Base-by-base conservation (phyloP, 2,797 vertebrate species). In the Smutsia gigantea region DNA sequence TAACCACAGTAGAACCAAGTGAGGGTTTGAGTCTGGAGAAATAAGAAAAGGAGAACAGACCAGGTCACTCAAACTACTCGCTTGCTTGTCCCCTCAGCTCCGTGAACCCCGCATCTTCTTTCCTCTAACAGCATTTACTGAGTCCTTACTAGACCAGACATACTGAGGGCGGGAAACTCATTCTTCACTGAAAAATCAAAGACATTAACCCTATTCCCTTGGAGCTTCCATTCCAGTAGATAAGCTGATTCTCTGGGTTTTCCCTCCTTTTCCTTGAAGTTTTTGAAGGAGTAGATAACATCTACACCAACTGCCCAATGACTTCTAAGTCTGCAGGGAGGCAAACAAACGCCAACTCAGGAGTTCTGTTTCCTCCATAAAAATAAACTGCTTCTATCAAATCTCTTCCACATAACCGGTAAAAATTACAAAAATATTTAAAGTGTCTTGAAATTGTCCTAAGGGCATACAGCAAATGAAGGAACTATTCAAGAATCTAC, bases 361-460 rank as follows among this genome's bases (percentile, higher is more conserved):
- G 57, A 87, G 29, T 42, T 75, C 8, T 27, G 7, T 72, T 39
- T 95, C 61, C 81, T 68, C 27, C 31, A 13, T 31, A 69, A 75
- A 57, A 75, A 49, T 53, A 75, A 84, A 46, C 17, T 57, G 6
- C 51, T 17, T 84, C 69, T 51, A 55, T 31, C 14, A 0, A 13
- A 6, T 74, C 64, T 74, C 91, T 55, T 68, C 37, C 11, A 85
- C 23, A 25, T 42, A 90, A 90, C 7, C 39, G 19, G 2, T 17
- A 25, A 75, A 74, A 95, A 95, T 87, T 83, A 71, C 34, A 57
- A 79, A 90, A 51, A 63, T 12, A 75, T 53, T 53, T 79, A 66
- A 78, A 23, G 9, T 46, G 39, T 85, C 23, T 27, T 64, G 7
- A 93, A 79, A 96, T 88, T 88, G 29, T 5, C 46, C 37, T 23